Base-by-base conservation (phyloP, 2,888 invertebrate genomes). In the Candidula unifasciata region DNA sequence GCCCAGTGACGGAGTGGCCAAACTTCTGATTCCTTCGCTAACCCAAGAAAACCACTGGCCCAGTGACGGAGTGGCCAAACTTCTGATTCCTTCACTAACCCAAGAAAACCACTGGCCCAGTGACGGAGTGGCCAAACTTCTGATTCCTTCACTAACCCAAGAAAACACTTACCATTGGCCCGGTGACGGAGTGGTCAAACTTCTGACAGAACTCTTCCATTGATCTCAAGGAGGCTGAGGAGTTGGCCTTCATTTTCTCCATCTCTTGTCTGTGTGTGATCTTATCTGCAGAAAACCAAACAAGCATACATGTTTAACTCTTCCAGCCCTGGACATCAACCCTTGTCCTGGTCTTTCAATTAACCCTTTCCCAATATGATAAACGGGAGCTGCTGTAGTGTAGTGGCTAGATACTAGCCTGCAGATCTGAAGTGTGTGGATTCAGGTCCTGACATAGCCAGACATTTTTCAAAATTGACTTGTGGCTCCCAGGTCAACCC, bases 181-280 rank as follows among this genome's bases (percentile, higher is more conserved):
- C 92, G 60, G 90, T 88, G 24, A 92, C 92, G 35, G 93, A 91
- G 84, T 91, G 89, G 87, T 93, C 93, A 89, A 93, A 93, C 87
- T 92, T 91, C 80, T 93, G 92, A 89, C 93, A 93, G 87, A 93
- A 92, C 86, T 93, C 93, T 87, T 93, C 93, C 83, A 93, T 93
- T 85, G 92, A 92, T 87, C 91, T 92, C 71, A 92, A 87, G 24
- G 92, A 91, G 86, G 92, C 92, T 66, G 91, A 90, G 30, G 91
- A 90, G 69, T 90, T 90, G 79, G 90, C 90, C 71, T 90, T 90
- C 85, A 89, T 90, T 84, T 92, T 92, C 83, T 92, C 92, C 64
- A 89, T 88, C 85, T 91, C 90, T 84, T 92, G 92, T 35, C 91
- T 88, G 60, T 89, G 87, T 44, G 91, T 89, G 82, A 93, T 93